Evolutionary conservation across 2,113 vertebrate genomes (phyloP), one percentile per base, ranked within the genome.

Genomic region (Gobius niger): DNA sequence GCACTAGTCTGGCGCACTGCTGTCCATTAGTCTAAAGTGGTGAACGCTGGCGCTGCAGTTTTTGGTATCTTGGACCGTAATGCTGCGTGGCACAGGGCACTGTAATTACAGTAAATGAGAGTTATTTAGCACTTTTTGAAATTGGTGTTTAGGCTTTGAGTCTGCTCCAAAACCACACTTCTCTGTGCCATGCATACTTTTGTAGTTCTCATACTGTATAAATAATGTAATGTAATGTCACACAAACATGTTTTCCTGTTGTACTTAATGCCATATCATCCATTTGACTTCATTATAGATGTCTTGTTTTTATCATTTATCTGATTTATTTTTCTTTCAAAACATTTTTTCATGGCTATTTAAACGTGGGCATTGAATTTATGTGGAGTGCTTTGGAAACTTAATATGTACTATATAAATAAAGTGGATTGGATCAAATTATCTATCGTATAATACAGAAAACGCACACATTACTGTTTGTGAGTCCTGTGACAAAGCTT

Each of bases 11-110:
- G 77, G 81, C 63, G 47, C 75, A 66, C 63, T 46, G 56, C 67
- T 81, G 68, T 78, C 77, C 61, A 65, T 82, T 79, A 77, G 81
- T 57, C 79, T 82, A 60, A 72, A 74, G 80, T 56, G 70, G 56
- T 76, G 70, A 68, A 71, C n/a, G 82, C 78, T 84, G 76, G 65
- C 40, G 42, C 73, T 81, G 85, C 82, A 73, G 52, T 80, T 87
- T 79, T 42, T 71, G 65, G 61, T 66, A 82, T 73, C 80, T 80
- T 61, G 68, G 73, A 61, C 70, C 62, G 65, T 65, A 60, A 75
- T 47, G 40, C 65, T 52, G 62, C n/a, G 51, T 52, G 76, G 46
- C 70, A 57, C 49, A 8, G 49, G 63, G 67, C 79, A 74, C 87
- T 81, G 75, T 76, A 84, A 88, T 87, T 87, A 88, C 81, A 66